Conservation (phyloP, 2,113 vertebrate genomes). For the Nibea albiflora region DNA sequence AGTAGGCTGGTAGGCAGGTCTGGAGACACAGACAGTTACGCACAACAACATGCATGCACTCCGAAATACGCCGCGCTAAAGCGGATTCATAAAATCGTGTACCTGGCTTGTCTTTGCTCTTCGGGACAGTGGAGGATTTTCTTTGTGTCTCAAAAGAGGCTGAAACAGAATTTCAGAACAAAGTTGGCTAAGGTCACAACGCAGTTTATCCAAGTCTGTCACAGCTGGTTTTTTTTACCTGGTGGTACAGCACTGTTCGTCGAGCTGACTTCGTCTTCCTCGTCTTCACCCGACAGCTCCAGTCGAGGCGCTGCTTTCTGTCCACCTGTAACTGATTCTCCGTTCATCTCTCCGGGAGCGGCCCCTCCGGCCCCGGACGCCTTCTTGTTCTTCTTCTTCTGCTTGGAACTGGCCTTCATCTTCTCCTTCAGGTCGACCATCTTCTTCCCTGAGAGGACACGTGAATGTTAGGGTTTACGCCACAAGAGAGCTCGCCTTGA, state of each 20-base stretch:
- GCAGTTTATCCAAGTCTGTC: background rate
- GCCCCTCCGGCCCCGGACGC: conserved; percentile 42
- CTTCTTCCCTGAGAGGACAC: conserved; percentile 89
- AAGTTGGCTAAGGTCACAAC: background rate
- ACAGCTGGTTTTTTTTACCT: conserved; percentile 38
- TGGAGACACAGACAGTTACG: background rate
- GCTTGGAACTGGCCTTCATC: conserved; percentile 79
- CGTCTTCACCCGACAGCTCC: conserved; percentile 75
- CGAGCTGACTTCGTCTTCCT: conserved; percentile 77
- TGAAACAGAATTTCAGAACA: conserved; percentile 39
- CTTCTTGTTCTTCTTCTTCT: conserved; percentile 90
- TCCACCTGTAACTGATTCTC: conserved; percentile 53
- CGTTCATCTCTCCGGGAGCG: conserved; percentile 72
- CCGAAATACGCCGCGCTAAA: background rate
- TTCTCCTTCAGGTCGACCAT: conserved; percentile 66
- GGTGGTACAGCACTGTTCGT: background rate
- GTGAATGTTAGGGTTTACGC: background rate
- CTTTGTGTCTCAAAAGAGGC: conserved; percentile 46
- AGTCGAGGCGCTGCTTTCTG: conserved; percentile 69
- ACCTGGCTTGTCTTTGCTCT: conserved; percentile 91
- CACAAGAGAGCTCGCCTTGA: background rate
- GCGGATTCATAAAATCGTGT: background rate
- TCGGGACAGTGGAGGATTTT: conserved; percentile 66
- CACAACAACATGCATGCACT: background rate
- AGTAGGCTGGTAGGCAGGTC: conserved; percentile 35